Percentiles rank a stretch among this genome's conserved stretches.
phyloP scores from a whole-genome alignment of 2,797 vertebrate genomes.

The Morus bassanus region DNA sequence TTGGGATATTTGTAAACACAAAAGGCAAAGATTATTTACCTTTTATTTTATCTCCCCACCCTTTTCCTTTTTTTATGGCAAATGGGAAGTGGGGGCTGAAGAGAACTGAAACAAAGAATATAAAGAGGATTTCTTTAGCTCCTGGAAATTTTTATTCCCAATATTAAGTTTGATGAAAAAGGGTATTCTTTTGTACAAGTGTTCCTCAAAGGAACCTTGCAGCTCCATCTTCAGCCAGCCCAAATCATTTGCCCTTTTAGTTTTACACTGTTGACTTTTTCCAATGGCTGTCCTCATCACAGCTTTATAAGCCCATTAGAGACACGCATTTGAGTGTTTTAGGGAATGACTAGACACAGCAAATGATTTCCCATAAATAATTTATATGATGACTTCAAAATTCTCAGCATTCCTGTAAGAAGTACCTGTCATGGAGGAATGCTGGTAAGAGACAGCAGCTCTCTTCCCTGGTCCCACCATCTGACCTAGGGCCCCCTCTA shows the following conservation, averaged over 20 bases:
- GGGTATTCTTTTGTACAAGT: not conserved
- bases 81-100: not conserved
- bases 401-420: constrained; percentile 24
- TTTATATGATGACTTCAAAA: constrained; percentile 41
- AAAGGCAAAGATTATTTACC: not conserved
- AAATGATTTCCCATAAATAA: constrained; percentile 58
- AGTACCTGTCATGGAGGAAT: not conserved
- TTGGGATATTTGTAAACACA: not conserved
- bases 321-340: constrained; percentile 23
- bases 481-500: not conserved
- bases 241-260: not conserved
- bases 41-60: not conserved
- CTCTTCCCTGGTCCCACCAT: not conserved
- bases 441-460: constrained; percentile 20
- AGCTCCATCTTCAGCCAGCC: not conserved
- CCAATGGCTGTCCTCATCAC: not conserved
- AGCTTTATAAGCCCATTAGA: constrained; percentile 57
- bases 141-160: not conserved
- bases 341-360: constrained; percentile 47
- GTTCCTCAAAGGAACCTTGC: constrained; percentile 8
- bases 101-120: not conserved
- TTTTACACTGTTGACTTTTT: not conserved
- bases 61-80: not conserved
- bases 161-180: not conserved
- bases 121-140: not conserved